Percentiles rank a stretch among this genome's conserved stretches.
phyloP scores from a whole-genome alignment of 2,797 vertebrate genomes.

The Anomalospiza imberbis region DNA sequence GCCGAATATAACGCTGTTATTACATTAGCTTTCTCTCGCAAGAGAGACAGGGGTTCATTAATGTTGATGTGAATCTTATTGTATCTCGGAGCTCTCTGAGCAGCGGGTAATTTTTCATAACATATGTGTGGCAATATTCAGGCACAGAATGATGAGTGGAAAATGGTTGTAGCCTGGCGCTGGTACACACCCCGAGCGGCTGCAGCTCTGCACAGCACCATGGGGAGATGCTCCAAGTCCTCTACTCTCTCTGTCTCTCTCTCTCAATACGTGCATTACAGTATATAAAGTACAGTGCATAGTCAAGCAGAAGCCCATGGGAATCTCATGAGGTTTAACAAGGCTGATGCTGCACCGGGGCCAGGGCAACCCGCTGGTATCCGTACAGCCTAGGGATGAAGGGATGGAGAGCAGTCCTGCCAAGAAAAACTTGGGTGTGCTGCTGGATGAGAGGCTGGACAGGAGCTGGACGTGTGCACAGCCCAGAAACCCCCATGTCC shows the following conservation, averaged over 20 bases:
- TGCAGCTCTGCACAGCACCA: accelerated
- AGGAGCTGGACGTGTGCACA: background rate
- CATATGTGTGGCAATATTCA: constrained; percentile 31
- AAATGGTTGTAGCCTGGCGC: background rate
- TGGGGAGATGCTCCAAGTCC: background rate
- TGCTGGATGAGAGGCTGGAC: background rate
- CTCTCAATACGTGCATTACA: background rate
- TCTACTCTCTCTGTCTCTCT: background rate
- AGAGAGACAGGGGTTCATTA: constrained; percentile 61
- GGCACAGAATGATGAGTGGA: constrained; percentile 2
- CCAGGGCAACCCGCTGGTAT: background rate
- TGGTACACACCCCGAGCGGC: background rate
- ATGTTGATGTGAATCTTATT: constrained; percentile 49
- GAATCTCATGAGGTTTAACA: background rate
- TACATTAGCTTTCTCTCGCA: constrained; percentile 32
- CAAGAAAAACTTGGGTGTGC: background rate
- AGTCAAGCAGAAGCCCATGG: background rate
- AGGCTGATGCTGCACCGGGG: background rate
- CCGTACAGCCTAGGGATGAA: background rate
- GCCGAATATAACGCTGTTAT: constrained; percentile 57
- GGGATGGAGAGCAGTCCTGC: background rate
- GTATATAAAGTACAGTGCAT: accelerated
- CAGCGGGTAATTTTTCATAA: constrained; percentile 54
- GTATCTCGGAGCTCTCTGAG: constrained; percentile 42
- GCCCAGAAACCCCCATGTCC: background rate